Evolutionary conservation across 2,797 vertebrate genomes (phyloP).

Genomic region (Hemibagrus guttatus): DNA sequence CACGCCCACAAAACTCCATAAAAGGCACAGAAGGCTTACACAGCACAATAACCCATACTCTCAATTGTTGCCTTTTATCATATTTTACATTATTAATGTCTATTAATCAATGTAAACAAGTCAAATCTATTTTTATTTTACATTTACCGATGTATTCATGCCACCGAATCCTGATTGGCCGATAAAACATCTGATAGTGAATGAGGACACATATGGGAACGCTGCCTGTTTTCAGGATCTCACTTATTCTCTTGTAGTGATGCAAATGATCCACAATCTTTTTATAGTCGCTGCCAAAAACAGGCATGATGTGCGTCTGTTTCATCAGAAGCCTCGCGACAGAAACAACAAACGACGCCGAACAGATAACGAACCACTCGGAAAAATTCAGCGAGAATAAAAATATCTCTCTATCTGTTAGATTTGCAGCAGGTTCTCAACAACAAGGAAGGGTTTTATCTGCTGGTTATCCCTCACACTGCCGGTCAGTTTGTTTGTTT

Average conservation of each 20-base stretch:
- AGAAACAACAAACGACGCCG: slow-evolving; percentile 28
- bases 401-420: slow-evolving; percentile 60
- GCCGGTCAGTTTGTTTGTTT: neutral
- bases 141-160: neutral
- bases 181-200: neutral
- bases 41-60: neutral
- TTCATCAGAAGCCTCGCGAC: slow-evolving; percentile 59
- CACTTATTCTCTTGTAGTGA: slow-evolving; percentile 37
- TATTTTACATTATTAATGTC: no score
- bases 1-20: neutral
- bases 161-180: neutral
- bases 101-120: neutral
- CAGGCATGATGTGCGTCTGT: slow-evolving; percentile 60
- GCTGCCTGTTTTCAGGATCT: neutral
- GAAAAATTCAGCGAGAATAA: slow-evolving; percentile 45
- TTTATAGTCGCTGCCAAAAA: slow-evolving; percentile 60
- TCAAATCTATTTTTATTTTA: neutral
- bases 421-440: slow-evolving; percentile 59
- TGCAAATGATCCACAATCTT: slow-evolving; percentile 61
- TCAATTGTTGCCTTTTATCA: neutral
- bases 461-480: neutral
- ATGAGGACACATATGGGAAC: neutral
- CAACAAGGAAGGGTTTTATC: slow-evolving; percentile 62
- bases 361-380: slow-evolving; percentile 57
- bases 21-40: neutral